Base-by-base conservation (phyloP, 2,113 vertebrate genomes). In the Aspidoscelis tigris region DNA sequence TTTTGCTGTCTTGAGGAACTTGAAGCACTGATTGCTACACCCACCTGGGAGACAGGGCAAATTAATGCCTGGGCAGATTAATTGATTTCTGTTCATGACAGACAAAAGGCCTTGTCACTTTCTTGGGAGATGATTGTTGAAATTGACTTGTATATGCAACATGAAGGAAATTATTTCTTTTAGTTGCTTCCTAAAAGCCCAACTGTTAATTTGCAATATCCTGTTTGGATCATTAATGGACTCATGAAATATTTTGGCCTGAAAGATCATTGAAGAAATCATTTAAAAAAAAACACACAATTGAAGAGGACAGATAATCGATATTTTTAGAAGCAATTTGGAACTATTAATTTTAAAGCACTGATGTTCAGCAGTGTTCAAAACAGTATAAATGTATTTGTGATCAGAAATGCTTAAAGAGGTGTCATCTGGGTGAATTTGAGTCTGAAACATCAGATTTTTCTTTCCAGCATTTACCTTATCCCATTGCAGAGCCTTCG, bases 41-140 rank as follows among this genome's bases (percentile, higher is more conserved):
- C n/a, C 0, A 78, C 65, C 5, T 87, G 66, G 74, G n/a, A 88
- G 70, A 7, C 50, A 47, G 66, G 72, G 75, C 18, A 87, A 78
- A 78, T 76, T 20, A 1, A 66, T 66, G 1, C 64, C 26, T 80
- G 9, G 24, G 14, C 33, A 86, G 12, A 43, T 89, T 44, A 89
- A 78, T 6, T 16, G 76, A 41, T 79, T 82, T 33, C 21, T 33
- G 0, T 76, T 84, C 74, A 44, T 26, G 43, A 55, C 85, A 81
- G 0, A 6, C 68, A 8, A 72, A 89, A 85, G 69, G 72, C 8
- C 7, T 72, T 72, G 9, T 47, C 39, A 74, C n/a, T 18, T 16
- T 88, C 5, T 75, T 73, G 33, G 18, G 16, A 81, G 7, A n/a
- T 47, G n/a, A 69, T 71, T 76, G 43, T 33, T 1, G 55, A 47